phyloP scores from a whole-genome alignment of 1,140 invertebrate species.

The Megalopta genalis region DNA sequence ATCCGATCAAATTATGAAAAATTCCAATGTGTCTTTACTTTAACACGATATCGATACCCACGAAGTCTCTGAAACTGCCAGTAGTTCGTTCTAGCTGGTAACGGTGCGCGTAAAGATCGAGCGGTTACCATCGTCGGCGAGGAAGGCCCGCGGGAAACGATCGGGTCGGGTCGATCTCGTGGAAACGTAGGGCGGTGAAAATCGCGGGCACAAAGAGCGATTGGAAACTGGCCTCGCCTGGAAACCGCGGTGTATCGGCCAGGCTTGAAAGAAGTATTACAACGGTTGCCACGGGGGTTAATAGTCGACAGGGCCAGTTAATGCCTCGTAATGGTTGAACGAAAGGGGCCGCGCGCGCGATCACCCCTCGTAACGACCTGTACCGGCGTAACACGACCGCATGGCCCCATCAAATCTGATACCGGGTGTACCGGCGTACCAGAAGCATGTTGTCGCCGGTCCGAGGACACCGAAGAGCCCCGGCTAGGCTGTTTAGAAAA shows the following conservation, averaged over 20 bases:
- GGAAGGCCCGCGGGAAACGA: no score
- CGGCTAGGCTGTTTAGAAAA: constrained; percentile 29
- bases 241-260: constrained; percentile 47
- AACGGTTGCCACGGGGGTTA: constrained; percentile 54
- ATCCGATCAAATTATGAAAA: no score
- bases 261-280: constrained; percentile 60
- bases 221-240: constrained; percentile 53
- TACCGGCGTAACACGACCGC: constrained; percentile 62
- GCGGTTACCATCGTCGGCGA: no score
- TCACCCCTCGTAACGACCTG: constrained; percentile 64
- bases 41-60: no score
- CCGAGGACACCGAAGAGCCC: neutral
- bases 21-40: no score
- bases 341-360: constrained; percentile 45
- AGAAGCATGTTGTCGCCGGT: constrained; percentile 33
- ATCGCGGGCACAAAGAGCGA: constrained; percentile 55
- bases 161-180: no score
- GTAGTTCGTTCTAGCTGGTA: no score
- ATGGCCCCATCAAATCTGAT: constrained; percentile 69
- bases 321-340: constrained; percentile 68
- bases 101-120: no score
- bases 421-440: constrained; percentile 47
- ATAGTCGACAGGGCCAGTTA: constrained; percentile 68
- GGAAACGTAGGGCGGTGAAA: neutral
- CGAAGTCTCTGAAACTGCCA: no score